Base-by-base conservation (phyloP, 2,113 vertebrate species). In the Ophthalmolycus amberensis region DNA sequence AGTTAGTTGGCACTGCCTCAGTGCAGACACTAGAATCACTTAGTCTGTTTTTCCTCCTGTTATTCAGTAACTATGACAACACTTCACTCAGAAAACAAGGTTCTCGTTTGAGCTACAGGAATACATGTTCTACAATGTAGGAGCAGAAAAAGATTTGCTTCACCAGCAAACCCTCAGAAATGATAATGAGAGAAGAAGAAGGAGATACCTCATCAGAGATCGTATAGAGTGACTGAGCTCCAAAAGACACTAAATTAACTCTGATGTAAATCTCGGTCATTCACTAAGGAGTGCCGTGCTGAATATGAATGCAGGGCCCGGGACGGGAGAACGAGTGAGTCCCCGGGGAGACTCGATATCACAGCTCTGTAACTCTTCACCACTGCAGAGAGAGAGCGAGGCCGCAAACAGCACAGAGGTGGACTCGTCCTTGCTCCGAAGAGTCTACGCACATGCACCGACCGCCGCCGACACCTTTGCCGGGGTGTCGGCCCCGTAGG, bases 341-440 rank as follows among this genome's bases (percentile, higher is more conserved):
- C 86, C 79, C 75, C 37, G 4, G 76, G 79, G 90, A 88, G 86
- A 79, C 66, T 90, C 85, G 59, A 75, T 86, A 89, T 89, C 90
- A 67, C 78, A 66, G 75, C 72, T 85, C 80, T 88, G 87, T 85
- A 91, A 90, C 86, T 84, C 77, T 63, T 90, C 69, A 82, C 85
- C 85, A 82, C 85, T 90, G 85, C 85, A 87, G 83, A 85, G 80
- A 29, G 29, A 16, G 65, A 63, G 63, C 40, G 42, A 80, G 72
- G 80, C 32, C 16, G 52, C 12, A n/a, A 71, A 68, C 52, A 69
- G 67, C 69, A 70, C 52, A 75, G 69, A 85, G 78, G 72, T 72
- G 64, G 82, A 83, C 50, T 73, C 50, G 70, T 84, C 79, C 83
- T 88, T 86, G 34, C 69, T 83, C 74, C 60, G 62, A 78, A 59